Evolutionary conservation across 2,888 invertebrate species (phyloP).

Genomic region (Synergus gifuensis): DNA sequence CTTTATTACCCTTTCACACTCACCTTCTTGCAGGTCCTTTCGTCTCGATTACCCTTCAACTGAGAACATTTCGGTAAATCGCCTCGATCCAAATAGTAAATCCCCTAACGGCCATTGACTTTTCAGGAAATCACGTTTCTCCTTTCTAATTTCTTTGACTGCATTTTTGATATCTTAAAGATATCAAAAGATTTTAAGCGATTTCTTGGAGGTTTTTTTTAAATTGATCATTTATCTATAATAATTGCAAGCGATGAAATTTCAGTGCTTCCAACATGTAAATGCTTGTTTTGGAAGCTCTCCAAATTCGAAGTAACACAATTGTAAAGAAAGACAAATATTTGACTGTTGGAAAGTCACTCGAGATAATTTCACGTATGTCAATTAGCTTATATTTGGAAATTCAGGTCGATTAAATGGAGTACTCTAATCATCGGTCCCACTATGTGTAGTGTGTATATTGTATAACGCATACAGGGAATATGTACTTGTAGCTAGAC

Average conservation of each 20-base stretch:
- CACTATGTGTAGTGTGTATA: background rate
- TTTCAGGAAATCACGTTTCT: background rate
- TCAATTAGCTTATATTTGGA: background rate
- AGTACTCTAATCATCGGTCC: background rate
- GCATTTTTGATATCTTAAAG: too few species aligned
- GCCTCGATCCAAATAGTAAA: background rate
- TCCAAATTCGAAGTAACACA: background rate
- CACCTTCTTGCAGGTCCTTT: conserved; percentile 7
- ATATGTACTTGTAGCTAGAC: background rate
- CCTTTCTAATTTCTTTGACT: background rate
- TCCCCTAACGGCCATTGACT: conserved; percentile 13
- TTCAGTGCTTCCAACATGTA: background rate
- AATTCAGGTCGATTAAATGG: background rate
- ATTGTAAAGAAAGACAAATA: background rate
- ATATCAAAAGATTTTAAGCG: too few species aligned
- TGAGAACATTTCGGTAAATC: conserved; percentile 29
- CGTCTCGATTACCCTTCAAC: conserved; percentile 28
- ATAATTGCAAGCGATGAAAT: background rate
- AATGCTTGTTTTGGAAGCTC: background rate
- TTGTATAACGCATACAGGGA: background rate
- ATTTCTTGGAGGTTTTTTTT: background rate
- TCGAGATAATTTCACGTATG: background rate
- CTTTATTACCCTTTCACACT: conserved; percentile 38
- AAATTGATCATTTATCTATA: too few species aligned
- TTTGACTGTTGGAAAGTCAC: background rate